Base-by-base conservation (phyloP, 2,888 invertebrate genomes). In the Drosophila nr. perissopoda region DNA sequence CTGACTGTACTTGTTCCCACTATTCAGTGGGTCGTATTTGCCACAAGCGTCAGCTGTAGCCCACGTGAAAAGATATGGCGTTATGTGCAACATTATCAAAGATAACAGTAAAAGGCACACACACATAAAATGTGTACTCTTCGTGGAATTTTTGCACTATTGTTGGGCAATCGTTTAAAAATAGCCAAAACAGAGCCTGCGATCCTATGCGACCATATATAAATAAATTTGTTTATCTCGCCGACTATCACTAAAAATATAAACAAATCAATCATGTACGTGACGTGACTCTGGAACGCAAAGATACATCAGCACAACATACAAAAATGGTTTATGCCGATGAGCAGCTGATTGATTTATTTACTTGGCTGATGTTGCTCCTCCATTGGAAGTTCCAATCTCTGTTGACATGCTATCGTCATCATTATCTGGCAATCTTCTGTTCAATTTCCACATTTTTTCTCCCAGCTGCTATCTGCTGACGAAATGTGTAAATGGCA, bases 331-430 rank as follows among this genome's bases (percentile, higher is more conserved):
- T 66, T 33, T 18, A 25, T 60, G 56, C 57, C 65, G 49, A 45
- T 62, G 49, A 45, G 7, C 65, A 42, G 69, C 42, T 76, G 84
- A 87, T 80, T 85, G 90, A 85, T 85, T 85, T 85, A 85, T 85
- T 89, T 77, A 83, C 76, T 65, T 60, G 48, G 42, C 29, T 58
- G 65, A 62, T 52, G 61, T 29, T 51, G 57, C n/a, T 8, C 21
- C 27, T 59, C 36, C 31, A 63, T 42, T 38, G 36, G 57, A 27
- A 38, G 42, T 18, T 36, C 10, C 54, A 36, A 54, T 54, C 31
- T 56, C 45, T 25, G 25, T 31, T 75, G 69, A 66, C 58, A 70
- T 56, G 40, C 49, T 40, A 45, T 45, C 45, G 8, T 16, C 36
- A 36, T 16, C 36, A 6, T 38, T 18, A 57, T 27, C 56, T 38